phyloP scores from a whole-genome alignment of 2,888 invertebrate genomes.

The Eubasilissa splendida region DNA sequence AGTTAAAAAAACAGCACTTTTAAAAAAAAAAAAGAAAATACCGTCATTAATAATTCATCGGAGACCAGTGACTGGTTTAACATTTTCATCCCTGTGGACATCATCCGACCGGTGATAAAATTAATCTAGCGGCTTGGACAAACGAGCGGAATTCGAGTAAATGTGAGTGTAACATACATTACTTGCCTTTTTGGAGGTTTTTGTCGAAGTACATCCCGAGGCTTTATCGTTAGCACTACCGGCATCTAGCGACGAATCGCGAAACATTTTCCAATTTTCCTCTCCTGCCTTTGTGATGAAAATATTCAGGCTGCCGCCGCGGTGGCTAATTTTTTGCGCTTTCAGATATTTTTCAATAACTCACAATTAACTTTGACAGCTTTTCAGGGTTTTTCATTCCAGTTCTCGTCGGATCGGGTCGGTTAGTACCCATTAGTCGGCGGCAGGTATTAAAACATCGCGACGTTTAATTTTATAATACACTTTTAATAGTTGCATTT shows the following conservation, averaged over 20 bases:
- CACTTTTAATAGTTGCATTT: no score
- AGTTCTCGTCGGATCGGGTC: not conserved
- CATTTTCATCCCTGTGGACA: no score
- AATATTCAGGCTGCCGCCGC: not conserved
- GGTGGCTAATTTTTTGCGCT: not conserved
- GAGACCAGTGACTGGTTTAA: no score
- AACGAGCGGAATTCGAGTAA: no score
- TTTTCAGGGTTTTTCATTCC: slow-evolving; percentile 23
- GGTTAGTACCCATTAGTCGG: not conserved
- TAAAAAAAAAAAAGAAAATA: no score
- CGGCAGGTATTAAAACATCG: not conserved
- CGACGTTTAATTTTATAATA: not conserved
- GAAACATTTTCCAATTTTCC: slow-evolving; percentile 16
- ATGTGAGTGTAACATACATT: no score
- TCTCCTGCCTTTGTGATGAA: not conserved
- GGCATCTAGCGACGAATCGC: slow-evolving; percentile 26
- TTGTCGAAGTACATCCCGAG: not conserved
- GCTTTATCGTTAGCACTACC: slow-evolving; percentile 6
- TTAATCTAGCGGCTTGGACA: no score
- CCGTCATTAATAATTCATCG: no score
- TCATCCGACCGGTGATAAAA: no score
- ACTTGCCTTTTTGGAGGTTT: no score
- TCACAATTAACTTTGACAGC: slow-evolving; percentile 29
- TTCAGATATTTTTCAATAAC: slow-evolving; percentile 1
- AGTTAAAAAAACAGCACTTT: no score